Percentiles rank a stretch among this genome's conserved stretches.
phyloP scores from a whole-genome alignment of 2,113 vertebrate genomes.

The Marmota flaviventris region DNA sequence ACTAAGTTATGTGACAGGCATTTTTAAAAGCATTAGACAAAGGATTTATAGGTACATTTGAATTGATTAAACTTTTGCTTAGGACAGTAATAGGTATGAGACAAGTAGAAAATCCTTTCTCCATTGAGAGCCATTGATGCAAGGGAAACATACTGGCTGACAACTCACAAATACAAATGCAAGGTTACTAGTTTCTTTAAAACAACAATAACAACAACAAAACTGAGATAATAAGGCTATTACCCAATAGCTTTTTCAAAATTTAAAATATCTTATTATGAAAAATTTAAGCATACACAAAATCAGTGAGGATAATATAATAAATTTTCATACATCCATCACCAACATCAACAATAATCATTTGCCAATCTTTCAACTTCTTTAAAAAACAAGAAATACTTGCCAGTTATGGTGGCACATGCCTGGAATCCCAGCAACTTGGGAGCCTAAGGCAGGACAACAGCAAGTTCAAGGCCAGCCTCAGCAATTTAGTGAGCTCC shows the following conservation, averaged over 20 bases:
- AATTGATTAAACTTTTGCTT: slow-evolving; percentile 58
- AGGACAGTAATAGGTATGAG: neutral
- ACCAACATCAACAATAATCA: neutral
- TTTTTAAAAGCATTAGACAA: slow-evolving; percentile 44
- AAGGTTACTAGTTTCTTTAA: slow-evolving; percentile 28
- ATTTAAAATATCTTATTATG: neutral
- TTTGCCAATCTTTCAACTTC: slow-evolving; percentile 54
- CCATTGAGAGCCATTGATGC: neutral
- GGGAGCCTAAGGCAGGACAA: no score
- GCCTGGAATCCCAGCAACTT: no score
- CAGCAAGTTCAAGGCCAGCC: no score
- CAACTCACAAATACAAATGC: slow-evolving; percentile 37
- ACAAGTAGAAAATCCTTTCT: slow-evolving; percentile 55
- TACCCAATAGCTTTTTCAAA: neutral
- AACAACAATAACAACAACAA: neutral
- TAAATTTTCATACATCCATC: neutral
- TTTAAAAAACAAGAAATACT: slow-evolving; percentile 42
- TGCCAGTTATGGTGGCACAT: neutral
- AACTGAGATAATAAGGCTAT: neutral
- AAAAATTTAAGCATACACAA: slow-evolving; percentile 38
- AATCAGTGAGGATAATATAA: slow-evolving; percentile 19
- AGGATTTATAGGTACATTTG: slow-evolving; percentile 53
- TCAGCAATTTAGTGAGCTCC: no score
- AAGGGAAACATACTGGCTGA: slow-evolving; percentile 40
- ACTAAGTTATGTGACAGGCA: slow-evolving; percentile 15